phyloP scores from a whole-genome alignment of 2,113 vertebrate genomes.

The Trachemys scripta region DNA sequence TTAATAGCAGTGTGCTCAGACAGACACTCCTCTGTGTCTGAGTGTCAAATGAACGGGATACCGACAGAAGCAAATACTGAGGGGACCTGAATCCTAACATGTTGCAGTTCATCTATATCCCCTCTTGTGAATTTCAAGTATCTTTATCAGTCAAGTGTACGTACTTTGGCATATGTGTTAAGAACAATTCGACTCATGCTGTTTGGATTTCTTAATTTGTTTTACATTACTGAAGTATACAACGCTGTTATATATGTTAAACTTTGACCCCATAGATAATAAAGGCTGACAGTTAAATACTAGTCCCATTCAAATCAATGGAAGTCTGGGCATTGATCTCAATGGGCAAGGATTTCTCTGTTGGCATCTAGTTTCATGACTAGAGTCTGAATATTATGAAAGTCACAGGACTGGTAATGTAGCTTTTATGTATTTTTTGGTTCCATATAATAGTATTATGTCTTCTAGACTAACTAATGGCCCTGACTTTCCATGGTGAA shows the following conservation, averaged over 20 bases:
- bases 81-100: not conserved
- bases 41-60: accelerated
- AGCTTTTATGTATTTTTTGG: not conserved
- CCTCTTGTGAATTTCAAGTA: not conserved
- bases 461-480: not conserved
- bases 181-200: too few relatives aligned
- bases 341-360: not conserved
- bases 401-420: not conserved
- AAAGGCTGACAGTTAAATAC: too few relatives aligned
- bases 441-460: not conserved
- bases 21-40: accelerated
- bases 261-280: too few relatives aligned
- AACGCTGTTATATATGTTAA: too few relatives aligned
- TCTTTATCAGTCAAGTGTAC: not conserved
- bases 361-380: not conserved
- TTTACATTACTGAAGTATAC: too few relatives aligned
- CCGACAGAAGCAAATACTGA: not conserved
- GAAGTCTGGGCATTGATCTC: not conserved
- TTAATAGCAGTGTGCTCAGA: not conserved
- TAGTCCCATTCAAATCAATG: not conserved
- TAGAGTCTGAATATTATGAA: not conserved
- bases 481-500: too few relatives aligned
- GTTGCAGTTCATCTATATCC: not conserved
- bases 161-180: not conserved
- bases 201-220: too few relatives aligned